Evolutionary conservation across 2,113 vertebrate species (phyloP).

Genomic region (Dromiciops gliroides): DNA sequence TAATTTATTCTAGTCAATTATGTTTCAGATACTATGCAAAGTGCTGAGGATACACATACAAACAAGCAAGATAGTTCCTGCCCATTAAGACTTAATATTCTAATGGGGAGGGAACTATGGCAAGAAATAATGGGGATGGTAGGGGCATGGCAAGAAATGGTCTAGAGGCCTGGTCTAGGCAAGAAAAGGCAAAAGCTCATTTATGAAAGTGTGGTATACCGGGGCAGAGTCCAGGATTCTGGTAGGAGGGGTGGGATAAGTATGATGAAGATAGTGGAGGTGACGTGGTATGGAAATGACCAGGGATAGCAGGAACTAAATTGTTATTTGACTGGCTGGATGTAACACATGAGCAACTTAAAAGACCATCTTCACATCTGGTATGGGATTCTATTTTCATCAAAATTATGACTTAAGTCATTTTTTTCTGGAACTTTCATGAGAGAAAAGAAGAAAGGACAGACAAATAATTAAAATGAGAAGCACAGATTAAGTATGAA

Average conservation of each 20-base stretch:
- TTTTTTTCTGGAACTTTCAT: background rate
- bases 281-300: background rate
- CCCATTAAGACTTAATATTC: background rate
- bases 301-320: background rate
- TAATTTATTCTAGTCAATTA: background rate
- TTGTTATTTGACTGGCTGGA: background rate
- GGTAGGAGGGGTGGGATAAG: background rate
- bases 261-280: background rate
- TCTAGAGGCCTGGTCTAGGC: background rate
- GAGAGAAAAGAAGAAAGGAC: background rate
- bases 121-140: background rate
- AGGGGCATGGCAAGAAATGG: background rate
- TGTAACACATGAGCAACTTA: background rate
- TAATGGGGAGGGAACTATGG: background rate
- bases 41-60: background rate
- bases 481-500: too few species aligned
- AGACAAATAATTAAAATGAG: background rate
- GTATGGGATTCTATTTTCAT: background rate
- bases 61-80: background rate
- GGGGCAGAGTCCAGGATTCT: background rate
- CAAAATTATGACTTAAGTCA: background rate
- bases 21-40: background rate
- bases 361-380: background rate
- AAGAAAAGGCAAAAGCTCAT: background rate
- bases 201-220: background rate